phyloP scores from a whole-genome alignment of 2,113 vertebrate species.

The Nycticorax nycticorax region DNA sequence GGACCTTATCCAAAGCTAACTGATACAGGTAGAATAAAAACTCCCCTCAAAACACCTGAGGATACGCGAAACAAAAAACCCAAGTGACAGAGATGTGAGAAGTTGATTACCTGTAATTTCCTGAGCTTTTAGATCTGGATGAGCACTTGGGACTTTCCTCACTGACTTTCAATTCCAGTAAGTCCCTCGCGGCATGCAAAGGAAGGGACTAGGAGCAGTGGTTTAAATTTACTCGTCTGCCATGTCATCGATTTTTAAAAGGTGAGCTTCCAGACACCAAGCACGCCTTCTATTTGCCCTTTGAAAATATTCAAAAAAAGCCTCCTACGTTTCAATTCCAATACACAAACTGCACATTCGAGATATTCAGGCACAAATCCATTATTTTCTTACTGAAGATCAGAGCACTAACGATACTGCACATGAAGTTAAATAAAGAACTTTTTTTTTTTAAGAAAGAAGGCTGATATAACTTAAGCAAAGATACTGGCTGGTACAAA shows the following conservation, averaged over 20 bases:
- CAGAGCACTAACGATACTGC: rapidly evolving
- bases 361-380: not conserved
- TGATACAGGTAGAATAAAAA: not conserved
- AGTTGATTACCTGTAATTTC: not conserved
- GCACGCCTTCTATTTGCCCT: not conserved
- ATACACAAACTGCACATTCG: not conserved
- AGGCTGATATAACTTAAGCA: not conserved
- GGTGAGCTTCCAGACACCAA: not conserved
- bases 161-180: not conserved
- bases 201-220: not conserved
- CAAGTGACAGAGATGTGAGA: not conserved
- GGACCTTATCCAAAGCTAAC: not conserved
- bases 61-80: rapidly evolving
- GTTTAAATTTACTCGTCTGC: not conserved
- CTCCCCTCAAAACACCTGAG: not conserved
- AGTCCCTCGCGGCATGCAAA: not conserved
- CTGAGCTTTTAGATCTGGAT: not conserved
- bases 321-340: not conserved
- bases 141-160: not conserved
- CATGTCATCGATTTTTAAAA: not conserved
- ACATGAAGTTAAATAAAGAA: not conserved
- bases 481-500: not conserved
- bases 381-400: not conserved
- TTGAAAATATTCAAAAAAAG: not conserved
- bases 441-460: not conserved